phyloP scores from a whole-genome alignment of 1,140 invertebrate genomes.

The Tetraneura akinire region DNA sequence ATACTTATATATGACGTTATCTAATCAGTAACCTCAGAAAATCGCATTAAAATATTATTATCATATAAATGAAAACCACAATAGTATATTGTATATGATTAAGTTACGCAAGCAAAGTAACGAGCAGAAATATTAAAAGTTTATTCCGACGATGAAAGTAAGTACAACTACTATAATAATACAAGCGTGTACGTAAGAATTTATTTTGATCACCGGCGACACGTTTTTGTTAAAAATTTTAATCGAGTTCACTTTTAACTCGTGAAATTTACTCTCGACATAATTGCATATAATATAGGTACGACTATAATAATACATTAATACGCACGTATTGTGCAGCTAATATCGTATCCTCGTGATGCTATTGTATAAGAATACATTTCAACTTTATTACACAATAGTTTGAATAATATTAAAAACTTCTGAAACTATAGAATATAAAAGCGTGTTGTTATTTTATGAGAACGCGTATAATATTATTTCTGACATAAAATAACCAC shows the following conservation, averaged over 20 bases:
- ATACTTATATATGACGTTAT: too few relatives aligned
- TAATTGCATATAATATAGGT: not conserved
- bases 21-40: not conserved
- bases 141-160: not conserved
- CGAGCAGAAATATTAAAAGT: not conserved
- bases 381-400: conserved; percentile 17
- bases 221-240: not conserved
- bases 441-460: not conserved
- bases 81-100: not conserved
- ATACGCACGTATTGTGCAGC: too few relatives aligned
- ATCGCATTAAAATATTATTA: too few relatives aligned
- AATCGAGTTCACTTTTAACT: not conserved
- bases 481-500: not conserved
- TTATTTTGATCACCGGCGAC: not conserved
- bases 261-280: not conserved
- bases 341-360: not conserved
- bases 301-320: too few relatives aligned
- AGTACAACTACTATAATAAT: not conserved
- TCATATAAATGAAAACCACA: not conserved
- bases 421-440: not conserved
- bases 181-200: not conserved
- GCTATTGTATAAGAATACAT: not conserved
- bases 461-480: not conserved
- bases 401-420: conserved; percentile 25
- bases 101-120: not conserved